These are phyloP conservation scores for Eilema depressum DNA, from an alignment of 2,888 invertebrate genomes.

Conservation along the genomic window DNA sequence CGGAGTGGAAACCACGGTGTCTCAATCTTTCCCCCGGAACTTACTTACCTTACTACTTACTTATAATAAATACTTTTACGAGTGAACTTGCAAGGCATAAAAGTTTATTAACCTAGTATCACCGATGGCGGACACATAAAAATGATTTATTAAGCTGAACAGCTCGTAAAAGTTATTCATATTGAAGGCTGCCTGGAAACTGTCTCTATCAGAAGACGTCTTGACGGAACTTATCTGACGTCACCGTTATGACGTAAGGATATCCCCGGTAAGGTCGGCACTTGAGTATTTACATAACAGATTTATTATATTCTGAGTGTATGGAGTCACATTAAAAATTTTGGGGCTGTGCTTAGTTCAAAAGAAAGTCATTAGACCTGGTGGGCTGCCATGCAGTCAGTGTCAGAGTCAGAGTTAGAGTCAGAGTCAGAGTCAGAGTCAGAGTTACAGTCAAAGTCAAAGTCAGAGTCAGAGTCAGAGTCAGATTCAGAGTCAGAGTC, in stretches of 20 bases:
- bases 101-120: conserved; percentile 27
- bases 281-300: background rate
- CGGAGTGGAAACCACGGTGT: no score
- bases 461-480: no score
- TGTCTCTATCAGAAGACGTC: conserved; percentile 14
- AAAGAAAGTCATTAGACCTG: no score
- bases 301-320: background rate
- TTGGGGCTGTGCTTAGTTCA: no score
- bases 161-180: conserved; percentile 23
- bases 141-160: conserved; percentile 28
- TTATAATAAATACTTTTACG: conserved; percentile 30
- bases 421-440: no score
- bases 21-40: no score
- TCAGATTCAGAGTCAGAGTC: no score
- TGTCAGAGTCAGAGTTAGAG: no score
- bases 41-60: conserved; percentile 1
- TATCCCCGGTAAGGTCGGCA: background rate
- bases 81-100: conserved; percentile 26
- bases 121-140: conserved; percentile 28
- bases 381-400: no score
- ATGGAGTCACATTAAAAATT: background rate
- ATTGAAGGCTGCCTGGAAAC: conserved; percentile 21
- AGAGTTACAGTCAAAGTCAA: no score
- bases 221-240: conserved; percentile 5
- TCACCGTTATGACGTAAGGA: conserved; percentile 5